phyloP scores from a whole-genome alignment of 2,888 invertebrate species.

The Trachelus tabidus region DNA sequence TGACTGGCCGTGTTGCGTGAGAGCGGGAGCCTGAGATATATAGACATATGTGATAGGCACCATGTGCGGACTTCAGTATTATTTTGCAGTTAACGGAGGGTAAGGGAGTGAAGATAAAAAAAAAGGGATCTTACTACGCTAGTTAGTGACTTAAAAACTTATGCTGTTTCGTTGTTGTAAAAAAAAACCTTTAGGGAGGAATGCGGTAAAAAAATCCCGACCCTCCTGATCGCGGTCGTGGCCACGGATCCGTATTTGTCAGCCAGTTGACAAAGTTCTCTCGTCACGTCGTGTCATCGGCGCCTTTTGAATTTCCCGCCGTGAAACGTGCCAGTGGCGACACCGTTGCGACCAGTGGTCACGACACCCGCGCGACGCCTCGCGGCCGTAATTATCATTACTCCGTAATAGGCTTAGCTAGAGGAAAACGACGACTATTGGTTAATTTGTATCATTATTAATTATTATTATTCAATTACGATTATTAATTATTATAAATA shows the following conservation, averaged over 20 bases:
- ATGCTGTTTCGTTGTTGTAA: conserved; percentile 47
- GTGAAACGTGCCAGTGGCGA: neutral
- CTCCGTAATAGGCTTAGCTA: no score
- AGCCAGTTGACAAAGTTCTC: no score
- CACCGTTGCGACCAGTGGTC: neutral
- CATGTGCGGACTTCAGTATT: conserved; percentile 66
- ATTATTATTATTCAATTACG: conserved; percentile 17
- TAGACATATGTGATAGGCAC: conserved; percentile 66
- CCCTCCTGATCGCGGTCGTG: conserved; percentile 7
- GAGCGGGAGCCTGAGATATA: conserved; percentile 35
- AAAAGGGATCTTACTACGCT: conserved; percentile 37
- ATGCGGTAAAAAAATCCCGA: neutral
- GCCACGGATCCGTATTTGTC: neutral
- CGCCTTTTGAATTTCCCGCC: no score
- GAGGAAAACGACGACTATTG: no score
- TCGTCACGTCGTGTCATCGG: no score
- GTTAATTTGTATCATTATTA: conserved; percentile 21
- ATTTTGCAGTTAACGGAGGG: conserved; percentile 58
- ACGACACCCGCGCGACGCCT: conserved; percentile 1
- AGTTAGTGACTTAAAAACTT: conserved; percentile 45
- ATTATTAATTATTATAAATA: conserved; percentile 43
- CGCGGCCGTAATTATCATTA: neutral
- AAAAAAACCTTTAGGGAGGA: conserved; percentile 3
- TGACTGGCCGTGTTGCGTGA: conserved; percentile 19
- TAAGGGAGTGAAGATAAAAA: conserved; percentile 16